phyloP scores from a whole-genome alignment of 2,113 vertebrate genomes.

The Spilogale gracilis region DNA sequence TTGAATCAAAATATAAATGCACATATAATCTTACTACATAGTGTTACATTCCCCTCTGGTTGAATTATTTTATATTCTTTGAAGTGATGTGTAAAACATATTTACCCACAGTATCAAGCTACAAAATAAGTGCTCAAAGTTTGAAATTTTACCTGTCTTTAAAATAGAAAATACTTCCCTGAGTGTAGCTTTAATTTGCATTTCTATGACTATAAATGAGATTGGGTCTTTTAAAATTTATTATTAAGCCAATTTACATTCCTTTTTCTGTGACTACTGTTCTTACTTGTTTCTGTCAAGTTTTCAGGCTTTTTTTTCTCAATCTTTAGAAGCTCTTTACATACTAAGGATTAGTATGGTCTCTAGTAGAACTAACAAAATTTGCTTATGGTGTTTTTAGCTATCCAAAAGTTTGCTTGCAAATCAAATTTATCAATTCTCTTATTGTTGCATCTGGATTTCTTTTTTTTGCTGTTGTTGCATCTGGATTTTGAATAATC shows the following conservation, averaged over 20 bases:
- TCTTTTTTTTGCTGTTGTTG: background rate
- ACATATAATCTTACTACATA: background rate
- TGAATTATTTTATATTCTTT: background rate
- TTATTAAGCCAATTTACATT: background rate
- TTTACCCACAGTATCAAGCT: background rate
- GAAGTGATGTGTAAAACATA: background rate
- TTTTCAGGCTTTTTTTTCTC: background rate
- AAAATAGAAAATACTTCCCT: background rate
- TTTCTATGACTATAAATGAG: background rate
- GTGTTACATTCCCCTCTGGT: background rate
- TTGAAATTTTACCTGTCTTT: background rate
- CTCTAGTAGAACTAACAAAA: background rate
- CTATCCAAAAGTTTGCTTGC: background rate
- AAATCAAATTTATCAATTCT: background rate
- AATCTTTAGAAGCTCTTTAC: background rate
- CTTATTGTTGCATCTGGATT: background rate
- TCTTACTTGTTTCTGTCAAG: background rate
- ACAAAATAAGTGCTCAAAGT: background rate
- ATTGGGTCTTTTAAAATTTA: background rate
- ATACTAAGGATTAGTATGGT: background rate
- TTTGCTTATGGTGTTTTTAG: background rate
- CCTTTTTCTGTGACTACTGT: background rate
- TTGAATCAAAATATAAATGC: background rate
- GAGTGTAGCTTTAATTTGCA: background rate
- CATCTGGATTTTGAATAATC: background rate